A percentile compares a stretch with the other conserved stretches of the same genome.
Evolutionary conservation across 2,113 vertebrate genomes (phyloP).

Genomic region (Oreochromis niloticus): DNA sequence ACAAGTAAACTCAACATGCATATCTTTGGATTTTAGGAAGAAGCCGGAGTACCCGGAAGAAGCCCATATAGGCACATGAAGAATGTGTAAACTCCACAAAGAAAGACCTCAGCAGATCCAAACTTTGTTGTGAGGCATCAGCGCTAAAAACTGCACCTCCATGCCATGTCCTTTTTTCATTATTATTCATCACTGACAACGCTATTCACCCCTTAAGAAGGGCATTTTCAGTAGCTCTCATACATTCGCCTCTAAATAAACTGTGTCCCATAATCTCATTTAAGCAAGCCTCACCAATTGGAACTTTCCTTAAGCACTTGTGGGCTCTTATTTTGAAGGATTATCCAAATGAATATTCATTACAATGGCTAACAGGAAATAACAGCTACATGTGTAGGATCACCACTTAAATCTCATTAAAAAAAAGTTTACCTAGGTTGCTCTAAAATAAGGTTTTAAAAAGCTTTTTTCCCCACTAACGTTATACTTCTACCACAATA

Average conservation of each 20-base stretch:
- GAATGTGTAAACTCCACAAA: not conserved
- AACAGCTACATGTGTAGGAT: not conserved
- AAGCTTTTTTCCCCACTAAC: rapidly evolving
- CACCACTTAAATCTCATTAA: not conserved
- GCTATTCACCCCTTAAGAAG: not conserved
- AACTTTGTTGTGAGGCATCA: not conserved
- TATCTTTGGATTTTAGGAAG: not conserved
- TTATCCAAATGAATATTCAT: not conserved
- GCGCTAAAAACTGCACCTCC: rapidly evolving
- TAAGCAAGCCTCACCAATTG: not conserved
- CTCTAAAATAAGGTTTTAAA: not conserved
- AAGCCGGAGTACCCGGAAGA: not conserved
- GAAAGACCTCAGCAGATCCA: not conserved
- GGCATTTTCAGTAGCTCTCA: not conserved
- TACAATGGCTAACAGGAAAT: not conserved
- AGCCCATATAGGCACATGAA: not conserved
- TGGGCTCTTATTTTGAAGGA: not conserved
- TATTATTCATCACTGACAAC: not conserved
- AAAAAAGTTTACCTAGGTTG: not conserved
- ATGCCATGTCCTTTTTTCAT: not conserved
- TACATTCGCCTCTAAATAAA: not conserved
- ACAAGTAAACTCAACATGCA: not conserved
- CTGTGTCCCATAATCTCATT: not conserved
- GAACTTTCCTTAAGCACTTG: not conserved
- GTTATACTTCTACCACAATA: not conserved